phyloP scores from a whole-genome alignment of 1,140 invertebrate species.

The Artemia franciscana region DNA sequence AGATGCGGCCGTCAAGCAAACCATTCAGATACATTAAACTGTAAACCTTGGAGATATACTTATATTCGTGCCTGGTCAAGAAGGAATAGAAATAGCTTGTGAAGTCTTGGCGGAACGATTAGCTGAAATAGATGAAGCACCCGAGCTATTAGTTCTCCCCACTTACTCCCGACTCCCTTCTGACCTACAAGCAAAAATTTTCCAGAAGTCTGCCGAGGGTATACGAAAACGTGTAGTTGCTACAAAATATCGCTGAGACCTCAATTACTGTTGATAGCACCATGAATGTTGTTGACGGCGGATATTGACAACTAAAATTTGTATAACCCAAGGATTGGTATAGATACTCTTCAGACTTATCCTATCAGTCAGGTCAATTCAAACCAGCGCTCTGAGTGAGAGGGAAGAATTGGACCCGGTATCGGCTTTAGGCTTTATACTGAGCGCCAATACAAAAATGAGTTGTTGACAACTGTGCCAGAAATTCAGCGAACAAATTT shows the following conservation, averaged over 20 bases:
- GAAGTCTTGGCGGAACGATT: conserved; percentile 78
- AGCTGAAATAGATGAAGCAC: conserved; percentile 76
- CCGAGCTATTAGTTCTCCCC: conserved; percentile 75
- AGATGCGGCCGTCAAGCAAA: conserved; percentile 90
- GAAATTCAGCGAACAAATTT: conserved; percentile 97
- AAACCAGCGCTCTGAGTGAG: conserved; percentile 80
- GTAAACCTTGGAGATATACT: conserved; percentile 72
- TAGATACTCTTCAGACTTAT: conserved; percentile 91
- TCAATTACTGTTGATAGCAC: conserved; percentile 76
- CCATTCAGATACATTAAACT: conserved; percentile 73
- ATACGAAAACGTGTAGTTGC: conserved; percentile 92
- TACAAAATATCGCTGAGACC: conserved; percentile 94
- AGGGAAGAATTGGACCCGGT: conserved; percentile 86
- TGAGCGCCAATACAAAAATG: conserved; percentile 84
- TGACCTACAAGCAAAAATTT: conserved; percentile 97
- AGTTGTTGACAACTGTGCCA: conserved; percentile 78
- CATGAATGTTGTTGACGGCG: conserved; percentile 94
- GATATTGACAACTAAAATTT: conserved; percentile 98
- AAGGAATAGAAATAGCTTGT: conserved; percentile 98
- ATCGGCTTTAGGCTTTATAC: conserved; percentile 84
- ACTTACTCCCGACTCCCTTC: conserved; percentile 97
- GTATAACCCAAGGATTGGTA: conserved; percentile 95
- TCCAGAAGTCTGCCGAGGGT: conserved; percentile 79
- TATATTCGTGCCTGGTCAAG: conserved; percentile 93
- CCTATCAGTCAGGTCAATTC: conserved; percentile 83